Percentiles rank a stretch among this genome's conserved stretches.
These are phyloP conservation scores for Leptinotarsa defecta DNA, from an alignment of 1,140 invertebrate genomes.

Conservation along the genomic window DNA sequence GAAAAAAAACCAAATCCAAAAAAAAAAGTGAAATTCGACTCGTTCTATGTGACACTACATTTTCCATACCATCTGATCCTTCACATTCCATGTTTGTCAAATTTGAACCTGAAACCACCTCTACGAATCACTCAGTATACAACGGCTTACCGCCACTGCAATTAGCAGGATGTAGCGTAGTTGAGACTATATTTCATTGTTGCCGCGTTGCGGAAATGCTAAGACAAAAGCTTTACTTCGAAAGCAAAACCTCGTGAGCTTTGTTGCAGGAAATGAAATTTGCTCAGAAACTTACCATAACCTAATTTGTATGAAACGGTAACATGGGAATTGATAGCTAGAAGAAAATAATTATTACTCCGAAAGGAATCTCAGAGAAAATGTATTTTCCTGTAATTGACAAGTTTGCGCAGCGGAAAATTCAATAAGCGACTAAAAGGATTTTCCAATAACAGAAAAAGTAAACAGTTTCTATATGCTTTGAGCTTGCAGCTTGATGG, in stretches of 20 bases:
- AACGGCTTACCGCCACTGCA: not conserved
- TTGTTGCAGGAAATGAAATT: constrained; percentile 16
- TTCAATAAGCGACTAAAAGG: not conserved
- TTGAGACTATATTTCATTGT: not conserved
- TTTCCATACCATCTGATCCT: too few species aligned
- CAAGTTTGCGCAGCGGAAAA: not conserved
- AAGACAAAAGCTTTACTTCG: not conserved
- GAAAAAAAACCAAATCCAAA: too few species aligned
- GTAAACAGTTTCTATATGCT: not conserved
- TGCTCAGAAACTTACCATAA: not conserved
- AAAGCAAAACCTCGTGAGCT: constrained; percentile 9
- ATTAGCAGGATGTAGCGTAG: not conserved
- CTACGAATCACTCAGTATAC: too few species aligned
- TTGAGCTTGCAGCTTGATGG: too few species aligned
- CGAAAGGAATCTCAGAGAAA: constrained; percentile 3
- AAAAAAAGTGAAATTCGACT: too few species aligned
- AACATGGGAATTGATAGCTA: not conserved
- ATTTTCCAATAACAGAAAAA: not conserved
- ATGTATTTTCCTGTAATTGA: not conserved
- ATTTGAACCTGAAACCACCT: too few species aligned
- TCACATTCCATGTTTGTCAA: too few species aligned
- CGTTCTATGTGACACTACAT: too few species aligned
- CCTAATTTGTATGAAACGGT: not conserved
- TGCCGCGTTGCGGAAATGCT: constrained; percentile 1
- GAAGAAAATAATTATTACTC: constrained; percentile 2